These are phyloP conservation scores for Plagodis dolabraria DNA, from an alignment of 2,888 invertebrate genomes.

Conservation along the genomic window DNA sequence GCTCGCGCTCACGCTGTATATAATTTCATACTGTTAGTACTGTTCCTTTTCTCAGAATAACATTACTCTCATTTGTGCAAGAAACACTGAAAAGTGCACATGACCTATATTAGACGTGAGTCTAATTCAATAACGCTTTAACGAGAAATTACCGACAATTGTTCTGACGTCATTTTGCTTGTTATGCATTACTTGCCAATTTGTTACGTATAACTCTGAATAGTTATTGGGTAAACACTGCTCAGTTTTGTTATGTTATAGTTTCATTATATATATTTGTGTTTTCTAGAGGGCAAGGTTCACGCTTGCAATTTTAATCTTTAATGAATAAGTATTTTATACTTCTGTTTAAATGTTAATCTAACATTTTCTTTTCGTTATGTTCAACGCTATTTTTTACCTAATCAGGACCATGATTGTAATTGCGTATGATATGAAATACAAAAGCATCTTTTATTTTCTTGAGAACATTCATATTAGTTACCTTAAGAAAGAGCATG, in stretches of 20 bases:
- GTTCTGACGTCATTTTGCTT: constrained; percentile 33
- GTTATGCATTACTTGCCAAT: constrained; percentile 29
- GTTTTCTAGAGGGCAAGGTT: constrained; percentile 42
- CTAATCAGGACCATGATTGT: too few species aligned
- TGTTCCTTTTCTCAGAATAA: constrained; percentile 26
- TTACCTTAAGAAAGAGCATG: too few species aligned
- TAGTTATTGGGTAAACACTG: constrained; percentile 5
- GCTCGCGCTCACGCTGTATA: constrained; percentile 13
- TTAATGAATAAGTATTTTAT: constrained; percentile 36
- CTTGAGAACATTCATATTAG: too few species aligned
- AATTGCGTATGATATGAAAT: too few species aligned
- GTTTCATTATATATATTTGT: constrained; percentile 15
- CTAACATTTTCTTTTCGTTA: too few species aligned
- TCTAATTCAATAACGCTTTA: constrained; percentile 25
- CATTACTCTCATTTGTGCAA: constrained; percentile 25
- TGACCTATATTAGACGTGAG: constrained; percentile 26
- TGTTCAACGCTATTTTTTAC: too few species aligned
- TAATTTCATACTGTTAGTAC: constrained; percentile 14
- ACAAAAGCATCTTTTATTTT: too few species aligned
- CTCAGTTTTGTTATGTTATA: constrained; percentile 6
- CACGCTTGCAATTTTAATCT: constrained; percentile 43
- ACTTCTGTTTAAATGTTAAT: too few species aligned
- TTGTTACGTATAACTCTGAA: constrained; percentile 18
- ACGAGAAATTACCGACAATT: constrained; percentile 26
- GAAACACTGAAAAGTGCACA: constrained; percentile 24